Conservation (phyloP, 2,888 invertebrate species). For the Cephus pulcher region DNA sequence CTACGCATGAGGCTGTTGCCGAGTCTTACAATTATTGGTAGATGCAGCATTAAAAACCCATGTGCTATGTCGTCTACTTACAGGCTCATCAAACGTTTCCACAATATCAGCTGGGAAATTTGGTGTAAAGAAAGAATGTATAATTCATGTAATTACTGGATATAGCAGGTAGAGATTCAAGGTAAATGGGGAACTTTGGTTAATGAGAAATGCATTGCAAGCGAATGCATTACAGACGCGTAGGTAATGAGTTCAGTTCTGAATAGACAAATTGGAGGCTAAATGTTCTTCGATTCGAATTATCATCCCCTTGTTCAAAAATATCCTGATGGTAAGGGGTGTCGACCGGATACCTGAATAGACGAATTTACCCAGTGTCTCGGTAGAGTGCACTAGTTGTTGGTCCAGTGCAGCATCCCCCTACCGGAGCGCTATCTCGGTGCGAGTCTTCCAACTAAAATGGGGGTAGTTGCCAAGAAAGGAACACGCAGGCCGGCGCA, state of each 20-base stretch:
- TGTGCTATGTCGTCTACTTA: not conserved
- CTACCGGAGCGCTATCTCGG: slow-evolving; percentile 43
- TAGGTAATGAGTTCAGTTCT: not conserved
- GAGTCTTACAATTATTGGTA: not conserved
- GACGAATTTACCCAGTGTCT: slow-evolving; percentile 22
- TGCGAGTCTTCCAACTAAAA: slow-evolving; percentile 10
- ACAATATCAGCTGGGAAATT: not conserved
- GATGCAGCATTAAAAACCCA: not conserved
- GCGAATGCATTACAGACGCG: not conserved
- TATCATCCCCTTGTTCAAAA: not conserved
- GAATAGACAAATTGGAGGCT: not conserved
- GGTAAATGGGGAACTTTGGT: not conserved
- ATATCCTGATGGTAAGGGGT: not conserved
- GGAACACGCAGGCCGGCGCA: slow-evolving; percentile 2
- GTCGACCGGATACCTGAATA: not conserved
- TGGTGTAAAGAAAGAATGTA: not conserved
- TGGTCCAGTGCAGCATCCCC: slow-evolving; percentile 58
- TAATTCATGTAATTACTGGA: not conserved
- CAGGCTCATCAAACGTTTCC: not conserved
- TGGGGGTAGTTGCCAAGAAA: slow-evolving; percentile 18
- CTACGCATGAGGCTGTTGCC: not conserved
- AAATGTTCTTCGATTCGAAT: not conserved
- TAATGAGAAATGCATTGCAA: not conserved
- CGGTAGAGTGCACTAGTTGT: slow-evolving; percentile 56
- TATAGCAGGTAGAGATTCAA: not conserved